Evolutionary conservation across 2,797 vertebrate species (phyloP).

Genomic region (Meda fulgida): DNA sequence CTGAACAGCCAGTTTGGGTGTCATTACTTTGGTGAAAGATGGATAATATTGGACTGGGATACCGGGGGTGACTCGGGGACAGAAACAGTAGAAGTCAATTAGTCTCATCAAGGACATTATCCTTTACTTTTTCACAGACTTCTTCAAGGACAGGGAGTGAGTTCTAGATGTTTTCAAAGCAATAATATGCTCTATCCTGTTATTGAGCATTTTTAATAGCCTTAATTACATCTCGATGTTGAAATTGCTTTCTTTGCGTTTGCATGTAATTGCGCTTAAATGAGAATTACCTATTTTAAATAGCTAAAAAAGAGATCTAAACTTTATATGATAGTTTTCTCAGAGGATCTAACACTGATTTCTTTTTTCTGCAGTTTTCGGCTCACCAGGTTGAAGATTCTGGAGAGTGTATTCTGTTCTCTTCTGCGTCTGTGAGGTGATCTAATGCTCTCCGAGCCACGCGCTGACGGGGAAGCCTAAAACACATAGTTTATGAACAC

Average conservation of each 20-base stretch:
- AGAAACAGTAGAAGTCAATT: slow-evolving; percentile 2
- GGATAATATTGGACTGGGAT: slow-evolving; percentile 55
- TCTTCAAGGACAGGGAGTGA: not conserved
- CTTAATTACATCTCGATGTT: slow-evolving; percentile 24
- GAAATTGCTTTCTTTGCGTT: slow-evolving; percentile 26
- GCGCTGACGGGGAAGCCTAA: slow-evolving; percentile 63
- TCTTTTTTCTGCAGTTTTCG: slow-evolving; percentile 25
- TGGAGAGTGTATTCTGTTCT: slow-evolving; percentile 82
- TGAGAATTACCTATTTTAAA: slow-evolving; percentile 24
- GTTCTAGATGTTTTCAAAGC: not conserved
- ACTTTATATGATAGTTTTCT: not conserved
- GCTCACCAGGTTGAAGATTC: slow-evolving; percentile 85
- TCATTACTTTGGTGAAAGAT: slow-evolving; percentile 70
- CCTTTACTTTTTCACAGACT: not conserved
- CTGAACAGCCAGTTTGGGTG: slow-evolving; percentile 54
- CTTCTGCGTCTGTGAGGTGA: slow-evolving; percentile 78
- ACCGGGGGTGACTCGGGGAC: not conserved
- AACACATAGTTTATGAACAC: slow-evolving; percentile 56
- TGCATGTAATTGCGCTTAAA: slow-evolving; percentile 6
- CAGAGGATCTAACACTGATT: not conserved
- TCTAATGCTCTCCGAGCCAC: slow-evolving; percentile 76
- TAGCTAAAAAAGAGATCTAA: not conserved
- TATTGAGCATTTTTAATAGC: slow-evolving; percentile 46
- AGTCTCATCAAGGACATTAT: slow-evolving; percentile 9
- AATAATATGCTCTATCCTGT: slow-evolving; percentile 7